A percentile compares a stretch with the other conserved stretches of the same genome.
Evolutionary conservation across 2,888 invertebrate genomes (phyloP).

Genomic region (Amphimallon solstitiale): DNA sequence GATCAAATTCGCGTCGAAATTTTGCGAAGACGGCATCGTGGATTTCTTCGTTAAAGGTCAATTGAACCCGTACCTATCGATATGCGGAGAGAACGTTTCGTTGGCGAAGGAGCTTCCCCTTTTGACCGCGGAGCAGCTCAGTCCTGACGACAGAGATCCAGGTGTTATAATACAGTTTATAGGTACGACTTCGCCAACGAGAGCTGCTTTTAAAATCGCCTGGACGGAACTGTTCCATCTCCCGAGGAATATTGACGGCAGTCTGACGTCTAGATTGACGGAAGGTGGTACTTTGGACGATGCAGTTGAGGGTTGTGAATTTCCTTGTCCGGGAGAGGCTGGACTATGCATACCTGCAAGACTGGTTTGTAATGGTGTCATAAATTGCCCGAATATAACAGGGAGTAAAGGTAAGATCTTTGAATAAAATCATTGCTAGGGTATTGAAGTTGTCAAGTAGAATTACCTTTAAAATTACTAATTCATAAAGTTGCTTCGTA

Average conservation of each 20-base stretch:
- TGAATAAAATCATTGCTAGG: no score
- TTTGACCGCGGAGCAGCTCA: slow-evolving; percentile 80
- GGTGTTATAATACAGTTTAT: slow-evolving; percentile 74
- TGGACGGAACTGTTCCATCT: slow-evolving; percentile 91
- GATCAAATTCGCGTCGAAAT: slow-evolving; percentile 84
- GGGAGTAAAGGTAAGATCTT: slow-evolving; percentile 63
- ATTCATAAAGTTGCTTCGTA: no score
- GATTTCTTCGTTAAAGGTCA: slow-evolving; percentile 74
- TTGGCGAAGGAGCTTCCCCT: slow-evolving; percentile 83
- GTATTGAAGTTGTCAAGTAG: no score
- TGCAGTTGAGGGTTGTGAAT: slow-evolving; percentile 76
- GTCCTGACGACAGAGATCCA: slow-evolving; percentile 69
- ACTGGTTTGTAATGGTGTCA: slow-evolving; percentile 86
- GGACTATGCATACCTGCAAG: slow-evolving; percentile 85
- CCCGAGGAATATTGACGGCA: slow-evolving; percentile 84
- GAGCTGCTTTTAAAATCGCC: slow-evolving; percentile 87
- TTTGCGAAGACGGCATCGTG: slow-evolving; percentile 87
- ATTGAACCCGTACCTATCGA: slow-evolving; percentile 79
- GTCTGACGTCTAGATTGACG: slow-evolving; percentile 80
- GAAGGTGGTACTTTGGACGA: slow-evolving; percentile 63
- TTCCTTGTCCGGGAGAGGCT: slow-evolving; percentile 86
- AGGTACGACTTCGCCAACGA: slow-evolving; percentile 73
- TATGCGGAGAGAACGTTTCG: slow-evolving; percentile 88
- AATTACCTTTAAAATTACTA: no score
- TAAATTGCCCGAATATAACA: slow-evolving; percentile 85